Evolutionary conservation across 2,888 invertebrate species (phyloP).

Genomic region (Philereme transversata): DNA sequence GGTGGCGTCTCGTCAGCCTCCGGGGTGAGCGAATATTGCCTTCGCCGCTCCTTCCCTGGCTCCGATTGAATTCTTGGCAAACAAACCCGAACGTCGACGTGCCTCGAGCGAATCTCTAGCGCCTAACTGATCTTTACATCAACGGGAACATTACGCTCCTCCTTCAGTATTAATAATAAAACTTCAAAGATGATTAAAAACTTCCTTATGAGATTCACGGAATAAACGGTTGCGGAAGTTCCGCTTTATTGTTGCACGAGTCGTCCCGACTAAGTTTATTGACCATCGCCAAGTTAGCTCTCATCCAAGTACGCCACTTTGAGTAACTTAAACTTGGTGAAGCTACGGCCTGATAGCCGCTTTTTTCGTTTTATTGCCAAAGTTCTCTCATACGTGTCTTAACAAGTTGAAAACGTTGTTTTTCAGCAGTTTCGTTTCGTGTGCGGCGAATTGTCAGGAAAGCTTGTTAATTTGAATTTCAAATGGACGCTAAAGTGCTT

Average conservation of each 20-base stretch:
- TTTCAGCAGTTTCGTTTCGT: constrained; percentile 45
- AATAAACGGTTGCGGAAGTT: constrained; percentile 62
- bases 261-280: constrained; percentile 69
- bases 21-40: constrained; percentile 54
- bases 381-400: constrained; percentile 75
- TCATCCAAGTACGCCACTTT: constrained; percentile 68
- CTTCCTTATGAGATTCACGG: constrained; percentile 54
- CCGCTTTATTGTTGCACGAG: constrained; percentile 62
- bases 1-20: constrained; percentile 45
- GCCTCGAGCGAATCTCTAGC: constrained; percentile 30
- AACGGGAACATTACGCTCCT: constrained; percentile 42
- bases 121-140: constrained; percentile 33
- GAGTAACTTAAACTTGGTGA: constrained; percentile 73
- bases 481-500: constrained; percentile 48
- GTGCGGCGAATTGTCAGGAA: constrained; percentile 34
- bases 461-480: constrained; percentile 44
- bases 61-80: constrained; percentile 70
- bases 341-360: constrained; percentile 67
- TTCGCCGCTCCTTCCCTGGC: constrained; percentile 40
- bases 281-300: constrained; percentile 70
- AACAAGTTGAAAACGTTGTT: constrained; percentile 61
- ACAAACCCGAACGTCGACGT: constrained; percentile 38
- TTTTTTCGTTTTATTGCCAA: constrained; percentile 77
- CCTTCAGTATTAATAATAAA: constrained; percentile 35
- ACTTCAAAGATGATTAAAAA: constrained; percentile 54